Evolutionary conservation across 2,888 invertebrate species (phyloP).

Genomic region (Xestia xanthographa): DNA sequence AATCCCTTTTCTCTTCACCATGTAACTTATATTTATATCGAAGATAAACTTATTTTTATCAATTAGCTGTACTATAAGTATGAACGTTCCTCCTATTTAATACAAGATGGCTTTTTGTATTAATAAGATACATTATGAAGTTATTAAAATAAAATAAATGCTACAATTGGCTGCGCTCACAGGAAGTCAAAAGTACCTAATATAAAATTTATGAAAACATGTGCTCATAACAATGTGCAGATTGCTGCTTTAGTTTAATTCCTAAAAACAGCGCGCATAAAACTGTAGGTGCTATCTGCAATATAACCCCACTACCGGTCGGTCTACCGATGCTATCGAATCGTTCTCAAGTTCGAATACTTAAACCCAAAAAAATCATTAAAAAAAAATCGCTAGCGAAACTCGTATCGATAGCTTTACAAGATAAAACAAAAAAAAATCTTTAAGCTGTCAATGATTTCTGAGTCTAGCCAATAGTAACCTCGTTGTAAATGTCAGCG

Average conservation of each 20-base stretch:
- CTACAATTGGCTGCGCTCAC: too few relatives aligned
- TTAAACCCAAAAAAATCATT: background rate
- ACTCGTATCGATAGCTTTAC: background rate
- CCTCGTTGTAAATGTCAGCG: background rate
- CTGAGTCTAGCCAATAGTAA: background rate
- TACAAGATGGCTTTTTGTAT: constrained; percentile 12
- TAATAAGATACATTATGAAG: background rate
- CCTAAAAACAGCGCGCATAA: background rate
- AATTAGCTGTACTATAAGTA: background rate
- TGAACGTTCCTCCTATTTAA: background rate
- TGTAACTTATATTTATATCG: background rate
- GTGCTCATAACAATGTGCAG: background rate
- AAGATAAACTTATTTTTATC: background rate
- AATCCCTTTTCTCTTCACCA: background rate
- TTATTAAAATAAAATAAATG: too few relatives aligned
- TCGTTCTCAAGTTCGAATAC: background rate
- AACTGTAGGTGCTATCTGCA: background rate
- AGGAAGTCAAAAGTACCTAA: too few relatives aligned
- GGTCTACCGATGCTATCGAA: background rate
- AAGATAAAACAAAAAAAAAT: background rate
- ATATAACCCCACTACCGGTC: too few relatives aligned
- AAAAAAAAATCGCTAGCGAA: background rate
- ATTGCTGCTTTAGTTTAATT: background rate
- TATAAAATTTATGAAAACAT: background rate
- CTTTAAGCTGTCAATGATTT: background rate